Percentiles rank a stretch among this genome's conserved stretches.
Evolutionary conservation across 35 echinoderm and acorn worm species (phyloP).

Genomic region (Patiria miniata): DNA sequence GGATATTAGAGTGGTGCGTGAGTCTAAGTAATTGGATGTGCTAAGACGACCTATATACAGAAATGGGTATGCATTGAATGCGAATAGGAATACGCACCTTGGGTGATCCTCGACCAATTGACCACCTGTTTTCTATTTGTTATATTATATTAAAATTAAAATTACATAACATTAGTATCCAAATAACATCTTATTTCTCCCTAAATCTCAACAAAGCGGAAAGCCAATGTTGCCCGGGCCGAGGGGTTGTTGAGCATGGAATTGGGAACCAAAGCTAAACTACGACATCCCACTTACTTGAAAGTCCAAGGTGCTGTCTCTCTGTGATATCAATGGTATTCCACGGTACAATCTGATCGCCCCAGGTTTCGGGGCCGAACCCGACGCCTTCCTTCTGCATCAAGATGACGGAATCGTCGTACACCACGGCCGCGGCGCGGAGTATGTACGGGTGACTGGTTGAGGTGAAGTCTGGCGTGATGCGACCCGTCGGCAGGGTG

Average conservation of each 20-base stretch:
- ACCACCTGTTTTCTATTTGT: no score
- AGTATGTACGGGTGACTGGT: slow-evolving; percentile 56
- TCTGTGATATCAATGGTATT: background rate
- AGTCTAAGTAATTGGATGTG: background rate
- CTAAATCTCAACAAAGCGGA: no score
- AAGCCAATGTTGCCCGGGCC: no score
- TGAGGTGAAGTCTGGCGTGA: slow-evolving; percentile 25
- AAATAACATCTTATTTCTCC: no score
- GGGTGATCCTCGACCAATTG: no score
- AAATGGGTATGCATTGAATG: background rate
- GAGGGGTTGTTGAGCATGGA: no score
- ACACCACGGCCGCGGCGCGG: slow-evolving; percentile 25
- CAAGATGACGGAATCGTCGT: slow-evolving; percentile 36
- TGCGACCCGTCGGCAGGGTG: slow-evolving; percentile 25
- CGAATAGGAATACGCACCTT: background rate
- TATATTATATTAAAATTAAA: no score
- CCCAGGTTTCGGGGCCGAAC: slow-evolving; percentile 24
- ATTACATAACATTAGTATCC: no score
- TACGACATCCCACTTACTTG: background rate
- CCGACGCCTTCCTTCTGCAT: slow-evolving; percentile 16
- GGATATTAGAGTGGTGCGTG: background rate
- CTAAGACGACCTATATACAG: background rate
- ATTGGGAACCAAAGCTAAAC: no score
- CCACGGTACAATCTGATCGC: slow-evolving; percentile 37
- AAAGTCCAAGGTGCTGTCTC: background rate